phyloP scores from a whole-genome alignment of 2,888 invertebrate genomes.

The Tetrapedia diversipes region DNA sequence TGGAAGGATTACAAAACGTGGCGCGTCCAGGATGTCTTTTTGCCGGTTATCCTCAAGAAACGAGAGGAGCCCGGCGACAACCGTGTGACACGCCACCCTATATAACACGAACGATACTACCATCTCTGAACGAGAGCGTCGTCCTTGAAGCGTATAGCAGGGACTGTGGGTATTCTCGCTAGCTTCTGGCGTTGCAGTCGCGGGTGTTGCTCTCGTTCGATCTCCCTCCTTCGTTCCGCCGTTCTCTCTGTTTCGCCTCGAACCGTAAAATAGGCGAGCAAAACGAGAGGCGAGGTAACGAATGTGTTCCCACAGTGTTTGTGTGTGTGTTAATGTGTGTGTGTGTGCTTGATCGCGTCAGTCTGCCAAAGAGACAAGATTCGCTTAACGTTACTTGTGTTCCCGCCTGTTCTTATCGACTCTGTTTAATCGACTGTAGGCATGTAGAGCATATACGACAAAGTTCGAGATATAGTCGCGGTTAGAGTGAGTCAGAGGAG shows the following conservation, averaged over 20 bases:
- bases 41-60: background rate
- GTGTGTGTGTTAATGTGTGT: too few relatives aligned
- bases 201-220: background rate
- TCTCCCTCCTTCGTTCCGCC: background rate
- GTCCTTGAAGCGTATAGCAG: constrained; percentile 12
- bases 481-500: constrained; percentile 3
- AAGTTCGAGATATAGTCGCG: constrained; percentile 8
- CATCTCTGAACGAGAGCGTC: constrained; percentile 28
- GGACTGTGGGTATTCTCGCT: background rate
- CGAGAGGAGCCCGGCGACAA: background rate
- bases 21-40: constrained; percentile 13
- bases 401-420: background rate
- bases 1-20: constrained; percentile 68
- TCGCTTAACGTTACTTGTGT: constrained; percentile 6
- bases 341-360: constrained; percentile 34
- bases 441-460: background rate
- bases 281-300: constrained; percentile 32
- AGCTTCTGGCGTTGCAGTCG: constrained; percentile 5
- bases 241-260: background rate
- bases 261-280: constrained; percentile 21
- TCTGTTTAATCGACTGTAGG: constrained; percentile 1
- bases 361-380: constrained; percentile 28
- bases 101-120: constrained; percentile 46
- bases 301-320: constrained; percentile 34
- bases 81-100: constrained; percentile 34